These are phyloP conservation scores for Tympanuchus pallidicinctus DNA, from an alignment of 2,113 vertebrate genomes.

Conservation along the genomic window DNA sequence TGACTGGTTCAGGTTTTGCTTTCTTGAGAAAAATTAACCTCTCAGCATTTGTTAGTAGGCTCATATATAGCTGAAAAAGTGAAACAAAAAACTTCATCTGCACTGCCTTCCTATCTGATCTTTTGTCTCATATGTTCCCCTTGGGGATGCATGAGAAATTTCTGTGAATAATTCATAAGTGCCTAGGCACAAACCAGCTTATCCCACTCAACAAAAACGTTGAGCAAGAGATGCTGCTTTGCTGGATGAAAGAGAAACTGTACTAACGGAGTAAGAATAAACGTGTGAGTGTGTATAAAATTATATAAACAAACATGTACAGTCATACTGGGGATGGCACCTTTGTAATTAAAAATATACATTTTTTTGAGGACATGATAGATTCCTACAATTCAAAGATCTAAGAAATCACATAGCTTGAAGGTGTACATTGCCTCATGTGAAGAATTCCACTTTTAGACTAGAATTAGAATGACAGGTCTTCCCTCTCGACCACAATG, in stretches of 20 bases:
- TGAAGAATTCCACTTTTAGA: background rate
- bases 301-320: background rate
- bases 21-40: slow-evolving; percentile 19
- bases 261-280: background rate
- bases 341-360: background rate
- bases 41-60: slow-evolving; percentile 44
- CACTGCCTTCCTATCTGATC: slow-evolving; percentile 63
- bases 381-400: background rate
- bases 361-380: background rate
- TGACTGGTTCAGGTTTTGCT: background rate
- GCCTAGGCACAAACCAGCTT: slow-evolving; percentile 32
- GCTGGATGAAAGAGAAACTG: background rate
- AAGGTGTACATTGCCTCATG: background rate
- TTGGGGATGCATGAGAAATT: slow-evolving; percentile 65
- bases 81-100: slow-evolving; percentile 65
- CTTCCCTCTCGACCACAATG: background rate
- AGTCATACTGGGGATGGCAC: background rate
- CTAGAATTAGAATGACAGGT: background rate
- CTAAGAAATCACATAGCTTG: background rate
- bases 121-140: slow-evolving; percentile 72
- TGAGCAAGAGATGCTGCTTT: background rate
- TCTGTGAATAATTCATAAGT: slow-evolving; percentile 76
- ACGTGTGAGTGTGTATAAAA: background rate
- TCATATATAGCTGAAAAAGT: slow-evolving; percentile 62
- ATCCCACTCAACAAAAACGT: slow-evolving; percentile 53